A percentile compares a stretch with the other conserved stretches of the same genome.
Conservation (phyloP, 2,113 vertebrate species). For the Heloderma charlesbogerti region DNA sequence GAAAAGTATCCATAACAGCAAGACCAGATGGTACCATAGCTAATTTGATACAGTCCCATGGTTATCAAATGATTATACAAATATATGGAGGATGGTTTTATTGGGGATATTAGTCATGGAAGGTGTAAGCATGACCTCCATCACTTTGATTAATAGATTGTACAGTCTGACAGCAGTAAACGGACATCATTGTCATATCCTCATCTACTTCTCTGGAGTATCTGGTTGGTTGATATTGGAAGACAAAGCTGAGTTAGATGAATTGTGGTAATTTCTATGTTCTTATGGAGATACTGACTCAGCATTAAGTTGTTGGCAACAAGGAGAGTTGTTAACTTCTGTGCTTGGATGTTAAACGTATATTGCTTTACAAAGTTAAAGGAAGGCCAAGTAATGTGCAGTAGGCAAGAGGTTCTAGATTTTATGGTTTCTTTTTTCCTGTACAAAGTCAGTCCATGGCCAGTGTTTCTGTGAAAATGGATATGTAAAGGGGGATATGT, state of each 20-base stretch:
- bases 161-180: neutral
- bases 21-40: too few species aligned
- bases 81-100: neutral
- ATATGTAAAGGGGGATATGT: neutral
- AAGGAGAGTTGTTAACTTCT: neutral
- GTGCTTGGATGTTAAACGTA: neutral
- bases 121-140: neutral
- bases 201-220: neutral
- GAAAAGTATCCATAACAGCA: too few species aligned
- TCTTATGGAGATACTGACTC: neutral
- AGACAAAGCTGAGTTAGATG: neutral
- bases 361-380: neutral
- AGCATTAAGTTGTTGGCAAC: neutral
- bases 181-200: neutral
- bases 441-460: neutral
- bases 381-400: neutral
- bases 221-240: neutral
- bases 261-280: neutral
- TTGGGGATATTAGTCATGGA: neutral
- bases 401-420: neutral
- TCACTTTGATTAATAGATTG: neutral
- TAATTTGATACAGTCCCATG: too few species aligned
- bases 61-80: neutral
- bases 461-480: neutral
- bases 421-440: neutral